Evolutionary conservation across 2,888 invertebrate genomes (phyloP).

Genomic region (Dryobota labecula): DNA sequence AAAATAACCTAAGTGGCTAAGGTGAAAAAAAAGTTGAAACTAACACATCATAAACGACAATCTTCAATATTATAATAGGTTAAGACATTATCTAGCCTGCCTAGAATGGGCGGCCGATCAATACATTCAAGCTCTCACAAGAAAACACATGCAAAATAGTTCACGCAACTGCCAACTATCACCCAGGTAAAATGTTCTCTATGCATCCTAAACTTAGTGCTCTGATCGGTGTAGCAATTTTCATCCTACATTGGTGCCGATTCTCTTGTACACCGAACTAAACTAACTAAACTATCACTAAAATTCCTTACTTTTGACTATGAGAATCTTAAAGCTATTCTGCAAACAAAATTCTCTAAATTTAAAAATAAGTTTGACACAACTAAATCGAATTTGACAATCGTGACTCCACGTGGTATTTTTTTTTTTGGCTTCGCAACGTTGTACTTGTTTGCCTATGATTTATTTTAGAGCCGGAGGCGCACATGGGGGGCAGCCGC

Average conservation of each 20-base stretch:
- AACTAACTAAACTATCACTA: no score
- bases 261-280: no score
- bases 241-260: neutral
- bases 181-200: neutral
- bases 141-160: slow-evolving; percentile 11
- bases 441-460: no score
- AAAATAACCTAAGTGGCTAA: neutral
- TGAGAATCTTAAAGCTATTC: no score
- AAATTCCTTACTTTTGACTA: no score
- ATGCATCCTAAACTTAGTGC: neutral
- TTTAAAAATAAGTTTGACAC: no score
- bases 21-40: neutral
- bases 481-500: no score
- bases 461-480: no score
- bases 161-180: neutral
- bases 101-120: slow-evolving; percentile 14
- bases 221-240: neutral
- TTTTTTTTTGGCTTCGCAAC: no score
- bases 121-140: slow-evolving; percentile 14
- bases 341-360: no score
- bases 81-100: neutral
- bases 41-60: neutral
- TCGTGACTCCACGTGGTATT: no score
- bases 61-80: neutral
- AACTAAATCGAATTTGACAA: no score